These are phyloP conservation scores for Oncorhynchus masou DNA, from an alignment of 2,113 vertebrate species.

Conservation along the genomic window DNA sequence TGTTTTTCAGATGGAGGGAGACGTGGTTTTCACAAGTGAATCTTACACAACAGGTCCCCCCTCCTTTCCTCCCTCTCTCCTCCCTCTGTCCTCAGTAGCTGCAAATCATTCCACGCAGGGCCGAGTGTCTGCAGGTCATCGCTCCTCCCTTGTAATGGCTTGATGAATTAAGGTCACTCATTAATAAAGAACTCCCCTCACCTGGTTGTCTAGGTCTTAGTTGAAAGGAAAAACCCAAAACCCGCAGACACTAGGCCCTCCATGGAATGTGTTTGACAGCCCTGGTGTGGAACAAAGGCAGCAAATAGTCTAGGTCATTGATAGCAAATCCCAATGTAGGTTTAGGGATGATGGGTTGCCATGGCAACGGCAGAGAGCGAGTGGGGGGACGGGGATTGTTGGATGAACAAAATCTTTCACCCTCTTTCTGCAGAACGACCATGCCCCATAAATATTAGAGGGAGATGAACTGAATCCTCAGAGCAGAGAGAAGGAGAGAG, in stretches of 20 bases:
- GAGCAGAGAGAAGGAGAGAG: not conserved
- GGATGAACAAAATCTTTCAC: slow-evolving; percentile 26
- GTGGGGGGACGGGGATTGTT: slow-evolving; percentile 18
- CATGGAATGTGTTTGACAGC: too few species aligned
- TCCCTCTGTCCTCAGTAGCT: not conserved
- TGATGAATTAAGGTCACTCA: too few species aligned
- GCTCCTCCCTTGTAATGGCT: too few species aligned
- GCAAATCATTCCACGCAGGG: too few species aligned
- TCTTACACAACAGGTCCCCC: not conserved
- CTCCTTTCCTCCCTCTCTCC: not conserved
- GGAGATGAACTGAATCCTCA: not conserved
- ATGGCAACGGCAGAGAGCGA: slow-evolving; percentile 29
- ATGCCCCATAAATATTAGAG: slow-evolving; percentile 51
- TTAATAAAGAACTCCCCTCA: too few species aligned
- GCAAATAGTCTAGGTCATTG: not conserved
- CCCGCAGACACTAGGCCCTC: too few species aligned
- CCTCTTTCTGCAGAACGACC: slow-evolving; percentile 21
- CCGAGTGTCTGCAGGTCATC: too few species aligned
- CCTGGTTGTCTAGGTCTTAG: too few species aligned
- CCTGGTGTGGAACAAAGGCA: slow-evolving; percentile 1
- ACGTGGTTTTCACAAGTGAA: not conserved
- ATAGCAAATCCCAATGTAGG: slow-evolving; percentile 11
- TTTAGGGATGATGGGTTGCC: slow-evolving; percentile 37
- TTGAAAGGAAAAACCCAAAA: too few species aligned
- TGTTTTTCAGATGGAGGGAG: not conserved